phyloP scores from a whole-genome alignment of 2,113 vertebrate species.

The human region DNA sequence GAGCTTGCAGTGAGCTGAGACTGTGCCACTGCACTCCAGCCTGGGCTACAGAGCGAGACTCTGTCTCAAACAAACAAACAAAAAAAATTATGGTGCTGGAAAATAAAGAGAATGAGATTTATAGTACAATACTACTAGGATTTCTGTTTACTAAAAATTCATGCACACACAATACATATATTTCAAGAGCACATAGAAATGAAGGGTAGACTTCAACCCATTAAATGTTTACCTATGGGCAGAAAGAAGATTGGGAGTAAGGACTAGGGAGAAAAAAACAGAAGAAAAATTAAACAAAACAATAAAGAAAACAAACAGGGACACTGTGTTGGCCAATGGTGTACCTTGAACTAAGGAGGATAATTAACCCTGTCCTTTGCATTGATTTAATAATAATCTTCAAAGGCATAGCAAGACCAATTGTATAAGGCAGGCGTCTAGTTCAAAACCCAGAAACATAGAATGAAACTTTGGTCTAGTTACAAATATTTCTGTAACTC shows the following conservation, averaged over 20 bases:
- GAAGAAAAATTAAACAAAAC: neutral
- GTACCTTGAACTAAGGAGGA: neutral
- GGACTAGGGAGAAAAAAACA: neutral
- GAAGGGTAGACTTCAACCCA: neutral
- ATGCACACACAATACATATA: neutral
- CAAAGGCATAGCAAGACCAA: neutral
- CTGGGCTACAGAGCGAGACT: too few species aligned
- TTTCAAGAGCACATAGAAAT: neutral
- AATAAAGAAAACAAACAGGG: neutral
- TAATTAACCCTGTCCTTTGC: neutral
- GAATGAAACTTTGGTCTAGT: neutral
- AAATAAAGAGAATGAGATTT: neutral
- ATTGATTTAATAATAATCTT: neutral
- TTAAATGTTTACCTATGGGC: neutral
- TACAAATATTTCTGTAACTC: neutral
- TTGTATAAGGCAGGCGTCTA: neutral
- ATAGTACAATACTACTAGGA: neutral
- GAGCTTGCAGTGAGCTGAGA: too few species aligned
- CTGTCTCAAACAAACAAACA: too few species aligned
- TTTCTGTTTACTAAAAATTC: slow-evolving; percentile 12
- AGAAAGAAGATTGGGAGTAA: neutral
- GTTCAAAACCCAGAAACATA: neutral
- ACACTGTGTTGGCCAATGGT: neutral
- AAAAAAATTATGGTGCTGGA: neutral
- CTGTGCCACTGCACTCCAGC: too few species aligned